Conservation (phyloP, 2,888 invertebrate genomes). For the Orchestes rusci region DNA sequence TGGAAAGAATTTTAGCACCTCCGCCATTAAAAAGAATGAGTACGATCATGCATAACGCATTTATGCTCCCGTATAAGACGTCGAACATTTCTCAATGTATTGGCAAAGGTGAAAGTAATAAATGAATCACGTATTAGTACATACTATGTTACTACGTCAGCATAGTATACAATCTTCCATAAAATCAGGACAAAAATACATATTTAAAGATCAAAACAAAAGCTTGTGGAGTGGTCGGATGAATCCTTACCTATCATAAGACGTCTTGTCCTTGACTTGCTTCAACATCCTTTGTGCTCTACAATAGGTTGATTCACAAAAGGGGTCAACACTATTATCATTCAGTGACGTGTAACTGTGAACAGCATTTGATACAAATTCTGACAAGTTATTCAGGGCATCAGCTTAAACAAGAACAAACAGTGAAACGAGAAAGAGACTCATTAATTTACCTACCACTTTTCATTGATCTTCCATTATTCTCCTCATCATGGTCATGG, state of each 20-base stretch:
- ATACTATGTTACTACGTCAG: no score
- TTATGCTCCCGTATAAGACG: no score
- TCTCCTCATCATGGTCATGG: slow-evolving; percentile 9
- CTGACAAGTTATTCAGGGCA: slow-evolving; percentile 10
- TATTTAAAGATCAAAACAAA: neutral
- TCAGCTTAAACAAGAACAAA: slow-evolving; percentile 6
- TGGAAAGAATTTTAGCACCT: no score
- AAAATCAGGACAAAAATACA: no score
- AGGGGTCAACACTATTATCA: neutral
- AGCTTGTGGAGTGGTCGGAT: no score
- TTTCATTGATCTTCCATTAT: slow-evolving; percentile 1
- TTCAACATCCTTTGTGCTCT: slow-evolving; percentile 12
- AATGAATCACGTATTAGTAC: no score
- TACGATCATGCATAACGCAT: no score
- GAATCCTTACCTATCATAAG: slow-evolving; percentile 19
- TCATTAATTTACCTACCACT: neutral
- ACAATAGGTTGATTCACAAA: slow-evolving; percentile 13
- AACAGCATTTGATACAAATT: slow-evolving; percentile 14
- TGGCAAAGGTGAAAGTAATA: no score
- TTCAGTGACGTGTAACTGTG: slow-evolving; percentile 9
- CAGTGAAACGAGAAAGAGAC: neutral
- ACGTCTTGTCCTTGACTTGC: slow-evolving; percentile 12
- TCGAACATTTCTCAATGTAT: no score
- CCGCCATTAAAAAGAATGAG: no score
- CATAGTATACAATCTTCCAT: no score